Conservation (phyloP, 2,888 invertebrate species). For the Thecocarcelia acutangulata region DNA sequence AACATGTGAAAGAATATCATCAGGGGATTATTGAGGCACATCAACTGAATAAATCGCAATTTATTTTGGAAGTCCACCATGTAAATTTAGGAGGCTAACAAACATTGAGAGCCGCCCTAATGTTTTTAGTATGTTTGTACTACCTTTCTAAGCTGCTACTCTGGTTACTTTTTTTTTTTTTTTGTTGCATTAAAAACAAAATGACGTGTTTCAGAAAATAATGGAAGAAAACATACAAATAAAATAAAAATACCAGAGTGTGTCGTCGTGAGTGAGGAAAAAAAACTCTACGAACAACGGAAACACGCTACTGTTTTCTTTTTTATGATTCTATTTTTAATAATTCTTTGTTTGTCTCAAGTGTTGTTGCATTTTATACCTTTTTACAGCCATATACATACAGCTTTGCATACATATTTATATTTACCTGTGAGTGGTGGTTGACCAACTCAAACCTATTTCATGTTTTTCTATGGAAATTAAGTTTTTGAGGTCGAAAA, state of each 20-base stretch:
- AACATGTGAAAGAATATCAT: too few species aligned
- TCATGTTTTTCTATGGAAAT: slow-evolving; percentile 6
- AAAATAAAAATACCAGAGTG: background rate
- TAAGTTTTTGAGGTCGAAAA: slow-evolving; percentile 24
- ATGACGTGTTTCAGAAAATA: slow-evolving; percentile 71
- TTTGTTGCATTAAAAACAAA: slow-evolving; percentile 56
- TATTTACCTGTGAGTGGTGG: slow-evolving; percentile 56
- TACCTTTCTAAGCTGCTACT: slow-evolving; percentile 37
- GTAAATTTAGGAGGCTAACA: too few species aligned
- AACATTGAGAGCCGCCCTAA: too few species aligned
- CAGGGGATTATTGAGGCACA: too few species aligned
- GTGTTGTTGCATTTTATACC: background rate
- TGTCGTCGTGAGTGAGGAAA: slow-evolving; percentile 21
- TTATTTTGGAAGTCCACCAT: too few species aligned
- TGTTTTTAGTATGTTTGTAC: slow-evolving; percentile 5
- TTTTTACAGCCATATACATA: background rate
- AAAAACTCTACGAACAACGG: slow-evolving; percentile 67
- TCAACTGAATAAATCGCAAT: too few species aligned
- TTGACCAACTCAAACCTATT: slow-evolving; percentile 27
- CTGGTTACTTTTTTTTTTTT: background rate
- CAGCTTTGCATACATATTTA: background rate
- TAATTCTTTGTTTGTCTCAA: slow-evolving; percentile 35
- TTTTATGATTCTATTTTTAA: background rate
- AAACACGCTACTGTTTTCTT: slow-evolving; percentile 73
- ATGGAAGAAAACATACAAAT: slow-evolving; percentile 33